phyloP scores from a whole-genome alignment of 2,113 vertebrate species.

The Vimba vimba region DNA sequence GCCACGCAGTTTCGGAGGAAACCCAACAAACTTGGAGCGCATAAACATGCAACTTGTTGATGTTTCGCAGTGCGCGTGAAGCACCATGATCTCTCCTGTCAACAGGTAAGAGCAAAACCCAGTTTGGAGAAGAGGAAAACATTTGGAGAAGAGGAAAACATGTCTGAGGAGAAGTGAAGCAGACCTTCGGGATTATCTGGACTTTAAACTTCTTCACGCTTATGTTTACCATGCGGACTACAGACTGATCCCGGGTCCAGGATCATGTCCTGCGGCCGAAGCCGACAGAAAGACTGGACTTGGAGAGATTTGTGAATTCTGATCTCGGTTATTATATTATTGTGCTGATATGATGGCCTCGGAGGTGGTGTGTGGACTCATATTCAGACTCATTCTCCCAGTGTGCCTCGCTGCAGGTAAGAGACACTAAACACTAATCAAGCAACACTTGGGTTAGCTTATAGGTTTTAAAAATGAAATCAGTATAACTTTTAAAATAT shows the following conservation, averaged over 20 bases:
- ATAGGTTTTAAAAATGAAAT: too few species aligned
- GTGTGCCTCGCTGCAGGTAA: conserved; percentile 85
- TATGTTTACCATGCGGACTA: neutral
- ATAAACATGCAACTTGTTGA: conserved; percentile 7
- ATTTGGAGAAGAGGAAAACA: neutral
- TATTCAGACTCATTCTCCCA: conserved; percentile 87
- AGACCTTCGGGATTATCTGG: conserved; percentile 46
- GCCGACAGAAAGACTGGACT: conserved; percentile 64
- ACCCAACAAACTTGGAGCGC: neutral
- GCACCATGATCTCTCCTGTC: conserved; percentile 44
- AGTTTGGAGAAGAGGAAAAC: too few species aligned
- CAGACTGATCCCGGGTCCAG: conserved; percentile 54
- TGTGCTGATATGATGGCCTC: conserved; percentile 78
- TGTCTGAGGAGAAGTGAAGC: neutral
- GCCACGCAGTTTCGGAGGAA: neutral
- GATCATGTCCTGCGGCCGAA: conserved; percentile 63
- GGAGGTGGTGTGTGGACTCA: conserved; percentile 85
- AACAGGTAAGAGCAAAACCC: conserved; percentile 32
- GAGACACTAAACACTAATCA: too few species aligned
- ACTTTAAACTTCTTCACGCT: neutral
- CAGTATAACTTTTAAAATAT: too few species aligned
- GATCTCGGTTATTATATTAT: conserved; percentile 11
- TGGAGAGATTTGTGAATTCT: conserved; percentile 53
- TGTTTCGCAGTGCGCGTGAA: neutral
- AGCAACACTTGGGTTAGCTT: too few species aligned